Evolutionary conservation across 2,797 vertebrate genomes (phyloP), one percentile per base, ranked within the genome.

Genomic region (Hapalemur alaotrensis): DNA sequence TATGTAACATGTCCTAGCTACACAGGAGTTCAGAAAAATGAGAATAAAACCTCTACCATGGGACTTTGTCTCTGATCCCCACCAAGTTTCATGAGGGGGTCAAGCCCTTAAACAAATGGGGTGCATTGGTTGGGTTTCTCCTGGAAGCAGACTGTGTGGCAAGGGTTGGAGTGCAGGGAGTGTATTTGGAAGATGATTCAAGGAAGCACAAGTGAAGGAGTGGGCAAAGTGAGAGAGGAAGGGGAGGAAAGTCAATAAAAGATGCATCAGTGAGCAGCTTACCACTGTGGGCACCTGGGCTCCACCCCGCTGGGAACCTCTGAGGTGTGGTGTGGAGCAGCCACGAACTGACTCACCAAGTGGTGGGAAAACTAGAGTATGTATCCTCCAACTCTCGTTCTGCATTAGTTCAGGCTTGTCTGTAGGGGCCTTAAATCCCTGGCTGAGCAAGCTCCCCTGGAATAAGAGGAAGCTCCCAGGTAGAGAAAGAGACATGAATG

Each of bases 291-390:
- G 69, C 9, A 4, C 12, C 69, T 23, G 35, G 65, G 13, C 25
- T 65, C 15, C 5, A 0, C 9, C 14, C 3, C 13, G 2, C 5
- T 30, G 23, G 43, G 61, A 5, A 1, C 1, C 48, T 18, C 32
- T 14, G 35, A 78, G 28, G 25, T 85, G 11, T 2, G 7, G 9
- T 13, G 70, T 18, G 7, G 28, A 41, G 28, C 10, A 67, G 63
- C 63, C 7, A 9, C 8, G 5, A 65, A 43, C 12, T 14, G 23
- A 35, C 38, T 18, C 14, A 22, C 35, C 5, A 2, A 0, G 4
- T 5, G 9, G 43, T 32, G 83, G 79, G 43, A 46, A 41, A 46
- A 54, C 20, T 22, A 22, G 30, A 7, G 0, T 12, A 1, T 3
- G 30, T 14, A 0, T 20, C 41, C 22, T 30, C 54, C 15, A 43